Evolutionary conservation across 2,797 vertebrate genomes (phyloP).

Genomic region (Myotis daubentonii): DNA sequence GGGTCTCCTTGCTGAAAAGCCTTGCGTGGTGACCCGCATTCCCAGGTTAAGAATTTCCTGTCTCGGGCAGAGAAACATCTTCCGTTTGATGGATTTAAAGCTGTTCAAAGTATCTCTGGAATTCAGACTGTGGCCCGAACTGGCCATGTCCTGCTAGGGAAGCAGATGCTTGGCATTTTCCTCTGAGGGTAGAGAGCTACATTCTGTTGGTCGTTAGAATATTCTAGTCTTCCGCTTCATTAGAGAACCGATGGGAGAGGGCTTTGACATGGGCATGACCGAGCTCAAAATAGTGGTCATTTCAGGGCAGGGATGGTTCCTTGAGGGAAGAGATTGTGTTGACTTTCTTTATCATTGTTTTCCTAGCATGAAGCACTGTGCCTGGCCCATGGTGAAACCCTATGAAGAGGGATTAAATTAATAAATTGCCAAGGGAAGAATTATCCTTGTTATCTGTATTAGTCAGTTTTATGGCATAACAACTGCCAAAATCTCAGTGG

Average conservation of each 20-base stretch:
- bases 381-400: neutral
- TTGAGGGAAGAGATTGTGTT: neutral
- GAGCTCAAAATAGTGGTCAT: neutral
- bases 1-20: neutral
- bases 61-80: neutral
- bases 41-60: neutral
- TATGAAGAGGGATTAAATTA: neutral
- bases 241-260: neutral
- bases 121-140: neutral
- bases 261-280: neutral
- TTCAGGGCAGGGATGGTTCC: neutral
- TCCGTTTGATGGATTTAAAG: neutral
- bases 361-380: neutral
- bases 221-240: neutral
- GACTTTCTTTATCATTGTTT: slow-evolving; percentile 31
- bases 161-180: neutral
- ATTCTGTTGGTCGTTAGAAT: neutral
- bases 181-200: neutral
- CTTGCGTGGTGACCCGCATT: neutral
- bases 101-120: neutral
- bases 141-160: neutral
- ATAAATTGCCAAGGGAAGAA: neutral
- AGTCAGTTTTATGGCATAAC: neutral
- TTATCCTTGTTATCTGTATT: neutral
- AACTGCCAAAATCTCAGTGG: neutral